Evolutionary conservation across 2,797 vertebrate species (phyloP).

Genomic region (Perdix hodgsoniae): DNA sequence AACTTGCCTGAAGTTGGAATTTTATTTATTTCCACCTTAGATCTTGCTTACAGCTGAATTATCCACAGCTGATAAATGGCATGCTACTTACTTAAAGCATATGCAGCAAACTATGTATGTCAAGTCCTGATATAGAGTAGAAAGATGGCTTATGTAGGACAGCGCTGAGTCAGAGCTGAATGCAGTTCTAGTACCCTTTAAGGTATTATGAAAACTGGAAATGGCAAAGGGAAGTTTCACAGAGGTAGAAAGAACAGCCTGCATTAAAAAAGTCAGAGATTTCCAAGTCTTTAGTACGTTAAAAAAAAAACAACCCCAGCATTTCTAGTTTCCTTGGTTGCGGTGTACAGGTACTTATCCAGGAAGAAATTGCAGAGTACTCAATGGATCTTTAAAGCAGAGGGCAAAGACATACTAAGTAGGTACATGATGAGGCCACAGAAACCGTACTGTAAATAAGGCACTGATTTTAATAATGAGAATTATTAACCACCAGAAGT

Average conservation of each 20-base stretch:
- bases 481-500: not conserved
- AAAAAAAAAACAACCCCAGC: not conserved
- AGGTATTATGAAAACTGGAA: not conserved
- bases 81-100: not conserved
- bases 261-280: not conserved
- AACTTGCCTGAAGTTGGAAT: conserved; percentile 20
- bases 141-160: not conserved
- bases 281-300: not conserved
- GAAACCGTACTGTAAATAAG: not conserved
- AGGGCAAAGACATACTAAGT: not conserved
- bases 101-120: not conserved
- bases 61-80: conserved; percentile 9
- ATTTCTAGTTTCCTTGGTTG: not conserved
- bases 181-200: not conserved
- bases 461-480: not conserved
- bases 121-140: not conserved
- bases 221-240: not conserved
- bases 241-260: not conserved
- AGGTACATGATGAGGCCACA: not conserved
- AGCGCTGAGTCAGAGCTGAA: not conserved
- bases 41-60: not conserved
- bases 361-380: not conserved
- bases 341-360: not conserved
- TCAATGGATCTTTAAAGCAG: not conserved
- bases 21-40: not conserved